Evolutionary conservation across 1,140 invertebrate genomes (phyloP).

Genomic region (Propsilocerus akamusi): DNA sequence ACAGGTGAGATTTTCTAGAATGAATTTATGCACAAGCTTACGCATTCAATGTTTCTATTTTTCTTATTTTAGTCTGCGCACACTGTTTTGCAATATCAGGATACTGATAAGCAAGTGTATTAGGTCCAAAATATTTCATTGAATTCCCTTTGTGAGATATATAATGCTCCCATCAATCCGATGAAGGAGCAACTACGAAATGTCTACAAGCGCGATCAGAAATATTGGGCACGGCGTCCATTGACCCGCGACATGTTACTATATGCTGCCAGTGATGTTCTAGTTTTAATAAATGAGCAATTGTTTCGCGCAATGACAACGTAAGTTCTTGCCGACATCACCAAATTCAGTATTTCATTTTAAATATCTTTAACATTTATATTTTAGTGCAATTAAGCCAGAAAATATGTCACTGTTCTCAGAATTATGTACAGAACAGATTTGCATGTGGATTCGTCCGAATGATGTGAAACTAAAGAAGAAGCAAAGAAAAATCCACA

Average conservation of each 20-base stretch:
- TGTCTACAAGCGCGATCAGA: constrained; percentile 69
- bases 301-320: constrained; percentile 60
- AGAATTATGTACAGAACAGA: constrained; percentile 76
- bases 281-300: constrained; percentile 63
- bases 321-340: too few relatives aligned
- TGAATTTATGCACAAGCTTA: too few relatives aligned
- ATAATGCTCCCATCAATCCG: constrained; percentile 67
- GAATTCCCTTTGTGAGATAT: constrained; percentile 72
- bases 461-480: constrained; percentile 69
- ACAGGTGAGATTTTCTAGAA: too few relatives aligned
- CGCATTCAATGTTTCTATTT: too few relatives aligned
- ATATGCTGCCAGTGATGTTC: constrained; percentile 77
- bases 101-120: constrained; percentile 76
- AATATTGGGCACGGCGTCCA: constrained; percentile 79
- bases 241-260: constrained; percentile 80
- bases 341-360: too few relatives aligned
- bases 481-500: constrained; percentile 73
- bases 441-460: constrained; percentile 67
- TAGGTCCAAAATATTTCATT: constrained; percentile 85
- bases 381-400: constrained; percentile 43
- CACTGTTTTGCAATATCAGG: constrained; percentile 77
- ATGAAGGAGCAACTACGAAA: constrained; percentile 77
- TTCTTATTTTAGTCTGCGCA: constrained; percentile 60
- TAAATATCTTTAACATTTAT: too few relatives aligned
- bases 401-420: constrained; percentile 53